A percentile compares a stretch with the other conserved stretches of the same genome.
Conservation (phyloP, 2,888 invertebrate species). For the Notodonta ziczac region DNA sequence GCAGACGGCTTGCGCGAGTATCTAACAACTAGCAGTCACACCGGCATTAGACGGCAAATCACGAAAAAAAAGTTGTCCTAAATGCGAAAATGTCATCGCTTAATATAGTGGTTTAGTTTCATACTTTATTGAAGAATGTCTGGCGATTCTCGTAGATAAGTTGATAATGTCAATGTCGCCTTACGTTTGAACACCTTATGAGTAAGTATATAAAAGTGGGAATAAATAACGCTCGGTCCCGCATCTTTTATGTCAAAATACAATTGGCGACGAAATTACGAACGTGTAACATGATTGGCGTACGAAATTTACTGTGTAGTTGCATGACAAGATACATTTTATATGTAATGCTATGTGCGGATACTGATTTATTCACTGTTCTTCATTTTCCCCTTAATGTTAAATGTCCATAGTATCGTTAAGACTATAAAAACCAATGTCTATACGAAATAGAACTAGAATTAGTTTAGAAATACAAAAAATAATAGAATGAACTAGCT, state of each 20-base stretch:
- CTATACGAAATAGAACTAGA: neutral
- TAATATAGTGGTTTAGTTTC: neutral
- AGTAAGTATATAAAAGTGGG: neutral
- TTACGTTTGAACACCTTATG: neutral
- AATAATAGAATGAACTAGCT: too few species aligned
- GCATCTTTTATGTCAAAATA: neutral
- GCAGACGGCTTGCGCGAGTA: constrained; percentile 25
- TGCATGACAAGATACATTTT: constrained; percentile 17
- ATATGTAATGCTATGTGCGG: constrained; percentile 28
- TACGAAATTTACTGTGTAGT: constrained; percentile 31
- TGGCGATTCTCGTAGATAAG: neutral
- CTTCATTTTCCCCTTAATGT: neutral
- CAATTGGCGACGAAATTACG: constrained; percentile 22
- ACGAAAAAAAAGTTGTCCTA: neutral
- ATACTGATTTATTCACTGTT: constrained; percentile 28
- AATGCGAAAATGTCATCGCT: neutral
- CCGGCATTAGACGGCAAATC: neutral
- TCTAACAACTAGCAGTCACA: neutral
- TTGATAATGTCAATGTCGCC: neutral
- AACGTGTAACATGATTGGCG: constrained; percentile 25
- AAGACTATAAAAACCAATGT: neutral
- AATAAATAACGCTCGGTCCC: neutral
- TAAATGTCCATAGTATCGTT: neutral
- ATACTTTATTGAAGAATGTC: neutral
- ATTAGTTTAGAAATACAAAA: neutral